Percentiles rank a stretch among this genome's conserved stretches.
These are phyloP conservation scores for Loxodonta africana DNA, from an alignment of 2,113 vertebrate species.

Conservation along the genomic window DNA sequence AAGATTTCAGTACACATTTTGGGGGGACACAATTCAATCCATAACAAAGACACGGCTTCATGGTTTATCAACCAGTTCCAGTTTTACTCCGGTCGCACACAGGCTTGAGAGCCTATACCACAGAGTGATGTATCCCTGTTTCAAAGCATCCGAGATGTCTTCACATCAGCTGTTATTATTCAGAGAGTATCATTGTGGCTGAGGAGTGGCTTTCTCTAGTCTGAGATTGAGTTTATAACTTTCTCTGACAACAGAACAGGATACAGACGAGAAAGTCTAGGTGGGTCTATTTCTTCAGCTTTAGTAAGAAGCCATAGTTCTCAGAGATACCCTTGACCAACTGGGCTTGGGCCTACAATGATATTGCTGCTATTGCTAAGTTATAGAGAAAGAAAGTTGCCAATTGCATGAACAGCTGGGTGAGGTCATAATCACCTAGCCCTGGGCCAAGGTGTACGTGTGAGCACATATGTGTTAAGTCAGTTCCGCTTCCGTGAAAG, in stretches of 20 bases:
- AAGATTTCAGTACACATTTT: no score
- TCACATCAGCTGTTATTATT: conserved; percentile 38
- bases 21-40: no score
- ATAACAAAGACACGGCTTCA: not conserved
- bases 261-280: conserved; percentile 20
- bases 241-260: conserved; percentile 35
- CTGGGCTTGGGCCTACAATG: not conserved
- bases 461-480: conserved; percentile 12
- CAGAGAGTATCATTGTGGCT: not conserved
- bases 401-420: not conserved
- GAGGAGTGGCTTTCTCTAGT: not conserved
- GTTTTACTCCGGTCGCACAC: not conserved
- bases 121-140: not conserved
- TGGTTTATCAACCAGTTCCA: not conserved
- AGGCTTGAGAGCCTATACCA: not conserved
- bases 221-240: conserved; percentile 52
- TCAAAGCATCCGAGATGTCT: conserved; percentile 28
- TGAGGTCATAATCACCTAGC: not conserved
- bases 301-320: conserved; percentile 47
- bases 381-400: conserved; percentile 34
- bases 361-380: conserved; percentile 51
- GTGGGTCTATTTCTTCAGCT: not conserved
- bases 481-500: not conserved
- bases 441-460: not conserved
- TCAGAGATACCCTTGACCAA: conserved; percentile 22